These are phyloP conservation scores for Drosophila ohnishii DNA, from an alignment of 1,140 invertebrate species.

Conservation along the genomic window DNA sequence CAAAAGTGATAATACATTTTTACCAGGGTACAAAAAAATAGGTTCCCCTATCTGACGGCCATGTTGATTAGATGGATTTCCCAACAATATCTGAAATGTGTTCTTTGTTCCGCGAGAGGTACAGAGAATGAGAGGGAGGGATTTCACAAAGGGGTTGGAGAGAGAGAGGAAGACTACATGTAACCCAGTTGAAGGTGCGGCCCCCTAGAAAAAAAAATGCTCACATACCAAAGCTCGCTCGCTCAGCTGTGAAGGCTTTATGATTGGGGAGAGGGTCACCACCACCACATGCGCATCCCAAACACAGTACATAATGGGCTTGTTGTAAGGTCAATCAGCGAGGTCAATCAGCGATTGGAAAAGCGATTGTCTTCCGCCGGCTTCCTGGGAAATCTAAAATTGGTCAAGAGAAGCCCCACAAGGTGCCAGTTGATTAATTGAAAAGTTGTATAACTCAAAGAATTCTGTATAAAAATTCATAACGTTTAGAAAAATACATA, in stretches of 20 bases:
- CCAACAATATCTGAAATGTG: slow-evolving; percentile 8
- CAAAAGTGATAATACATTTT: background rate
- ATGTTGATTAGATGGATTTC: slow-evolving; percentile 22
- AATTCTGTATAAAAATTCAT: background rate
- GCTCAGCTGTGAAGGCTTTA: slow-evolving; percentile 65
- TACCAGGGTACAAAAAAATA: background rate
- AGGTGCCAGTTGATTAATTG: background rate
- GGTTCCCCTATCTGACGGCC: slow-evolving; percentile 35
- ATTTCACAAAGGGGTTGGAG: background rate
- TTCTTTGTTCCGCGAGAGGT: slow-evolving; percentile 19
- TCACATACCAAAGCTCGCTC: slow-evolving; percentile 39
- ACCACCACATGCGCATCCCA: slow-evolving; percentile 10
- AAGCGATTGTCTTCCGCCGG: slow-evolving; percentile 47
- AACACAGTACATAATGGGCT: slow-evolving; percentile 38
- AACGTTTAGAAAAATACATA: background rate
- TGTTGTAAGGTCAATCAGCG: slow-evolving; percentile 70
- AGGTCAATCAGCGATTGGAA: slow-evolving; percentile 65
- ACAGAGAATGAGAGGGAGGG: background rate
- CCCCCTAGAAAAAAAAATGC: slow-evolving; percentile 29
- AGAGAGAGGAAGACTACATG: slow-evolving; percentile 12
- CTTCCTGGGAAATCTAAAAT: slow-evolving; percentile 24
- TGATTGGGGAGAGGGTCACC: slow-evolving; percentile 49
- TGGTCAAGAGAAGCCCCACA: slow-evolving; percentile 10
- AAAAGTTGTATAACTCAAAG: background rate
- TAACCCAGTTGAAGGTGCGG: slow-evolving; percentile 40